Conservation (phyloP, 2,888 invertebrate species). For the Pycnomerus fuliginosus region DNA sequence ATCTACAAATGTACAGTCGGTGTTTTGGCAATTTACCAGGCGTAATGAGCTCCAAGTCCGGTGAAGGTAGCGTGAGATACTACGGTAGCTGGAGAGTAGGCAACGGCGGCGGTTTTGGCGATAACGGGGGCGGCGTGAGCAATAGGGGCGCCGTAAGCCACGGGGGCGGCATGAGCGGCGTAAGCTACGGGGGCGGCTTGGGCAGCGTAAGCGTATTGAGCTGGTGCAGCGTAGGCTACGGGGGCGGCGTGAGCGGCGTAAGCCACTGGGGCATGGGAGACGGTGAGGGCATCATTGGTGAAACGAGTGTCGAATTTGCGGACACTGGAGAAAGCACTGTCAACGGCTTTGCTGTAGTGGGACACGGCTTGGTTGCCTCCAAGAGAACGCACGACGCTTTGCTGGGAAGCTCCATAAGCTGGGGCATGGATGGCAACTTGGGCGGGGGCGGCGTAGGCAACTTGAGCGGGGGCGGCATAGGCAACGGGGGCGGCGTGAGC, state of each 20-base stretch:
- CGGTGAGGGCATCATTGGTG: slow-evolving; percentile 55
- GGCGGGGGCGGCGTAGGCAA: slow-evolving; percentile 50
- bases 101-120: slow-evolving; percentile 46
- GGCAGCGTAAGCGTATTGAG: slow-evolving; percentile 35
- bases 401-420: slow-evolving; percentile 54
- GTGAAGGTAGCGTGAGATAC: slow-evolving; percentile 65
- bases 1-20: slow-evolving; percentile 3
- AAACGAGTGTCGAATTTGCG: slow-evolving; percentile 61
- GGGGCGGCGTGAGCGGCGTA: slow-evolving; percentile 40
- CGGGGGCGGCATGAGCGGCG: slow-evolving; percentile 32
- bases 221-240: slow-evolving; percentile 28
- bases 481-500: slow-evolving; percentile 36
- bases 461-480: slow-evolving; percentile 43
- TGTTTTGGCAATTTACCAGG: slow-evolving; percentile 54
- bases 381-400: slow-evolving; percentile 60
- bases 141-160: slow-evolving; percentile 40
- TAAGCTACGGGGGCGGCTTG: slow-evolving; percentile 27
- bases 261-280: slow-evolving; percentile 36
- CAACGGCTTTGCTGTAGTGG: slow-evolving; percentile 57
- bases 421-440: slow-evolving; percentile 44
- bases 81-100: slow-evolving; percentile 61
- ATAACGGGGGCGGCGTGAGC: slow-evolving; percentile 32
- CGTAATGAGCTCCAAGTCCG: slow-evolving; percentile 63
- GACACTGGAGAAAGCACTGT: slow-evolving; percentile 62
- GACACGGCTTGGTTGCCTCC: slow-evolving; percentile 59